These are phyloP conservation scores for Acipenser transmontanus DNA, from an alignment of 2,797 vertebrate species.

Conservation along the genomic window DNA sequence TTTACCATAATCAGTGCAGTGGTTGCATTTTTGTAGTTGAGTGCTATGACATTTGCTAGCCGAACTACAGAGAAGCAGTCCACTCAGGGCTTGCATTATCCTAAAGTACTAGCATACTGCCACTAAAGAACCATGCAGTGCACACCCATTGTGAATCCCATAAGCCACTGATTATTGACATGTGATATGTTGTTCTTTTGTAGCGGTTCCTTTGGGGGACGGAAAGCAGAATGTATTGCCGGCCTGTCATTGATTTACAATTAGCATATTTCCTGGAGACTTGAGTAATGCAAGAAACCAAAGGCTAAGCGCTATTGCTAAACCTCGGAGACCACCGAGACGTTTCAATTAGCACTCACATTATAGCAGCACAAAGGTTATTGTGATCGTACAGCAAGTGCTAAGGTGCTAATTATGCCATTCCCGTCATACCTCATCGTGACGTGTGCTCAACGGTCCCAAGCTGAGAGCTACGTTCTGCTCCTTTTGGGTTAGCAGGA, in stretches of 20 bases:
- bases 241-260: constrained; percentile 12
- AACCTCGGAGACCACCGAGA: not conserved
- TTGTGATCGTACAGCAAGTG: constrained; percentile 11
- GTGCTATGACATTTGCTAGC: no score
- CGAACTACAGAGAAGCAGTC: no score
- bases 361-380: constrained; percentile 5
- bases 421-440: no score
- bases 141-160: not conserved
- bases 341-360: constrained; percentile 13
- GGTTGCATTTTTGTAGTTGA: no score
- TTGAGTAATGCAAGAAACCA: constrained; percentile 10
- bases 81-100: no score
- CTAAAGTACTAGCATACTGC: no score
- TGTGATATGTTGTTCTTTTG: constrained; percentile 15
- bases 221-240: constrained; percentile 2
- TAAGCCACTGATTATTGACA: not conserved
- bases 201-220: not conserved
- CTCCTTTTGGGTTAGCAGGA: no score
- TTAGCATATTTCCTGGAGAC: not conserved
- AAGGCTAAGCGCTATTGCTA: constrained; percentile 6
- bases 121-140: no score
- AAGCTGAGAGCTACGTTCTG: no score
- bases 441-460: no score
- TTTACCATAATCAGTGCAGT: no score
- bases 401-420: constrained; percentile 12